Conservation (phyloP, 2,113 vertebrate genomes). For the Glaucidium brasilianum region DNA sequence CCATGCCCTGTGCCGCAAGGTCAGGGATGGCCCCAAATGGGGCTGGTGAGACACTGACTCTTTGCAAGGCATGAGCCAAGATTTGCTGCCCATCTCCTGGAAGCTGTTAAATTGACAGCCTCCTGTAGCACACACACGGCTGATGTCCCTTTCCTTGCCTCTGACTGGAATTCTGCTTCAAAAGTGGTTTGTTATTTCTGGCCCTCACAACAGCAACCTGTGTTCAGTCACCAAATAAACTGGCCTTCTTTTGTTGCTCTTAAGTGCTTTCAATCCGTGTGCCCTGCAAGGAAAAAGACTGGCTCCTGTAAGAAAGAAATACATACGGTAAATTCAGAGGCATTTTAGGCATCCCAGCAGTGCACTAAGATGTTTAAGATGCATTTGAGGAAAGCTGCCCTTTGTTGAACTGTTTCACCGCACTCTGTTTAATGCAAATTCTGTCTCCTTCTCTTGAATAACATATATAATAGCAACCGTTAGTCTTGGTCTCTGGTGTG, state of each 20-base stretch:
- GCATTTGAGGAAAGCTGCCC: background rate
- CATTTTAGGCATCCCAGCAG: background rate
- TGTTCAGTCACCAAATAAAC: background rate
- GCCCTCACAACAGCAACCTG: background rate
- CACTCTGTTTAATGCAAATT: background rate
- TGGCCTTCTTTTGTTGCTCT: background rate
- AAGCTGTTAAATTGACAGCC: background rate
- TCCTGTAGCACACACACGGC: fast-evolving
- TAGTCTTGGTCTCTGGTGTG: background rate
- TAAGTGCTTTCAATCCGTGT: background rate
- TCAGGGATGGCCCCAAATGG: no score
- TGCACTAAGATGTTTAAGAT: background rate
- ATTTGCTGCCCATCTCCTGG: background rate
- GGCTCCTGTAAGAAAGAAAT: background rate
- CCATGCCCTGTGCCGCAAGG: background rate
- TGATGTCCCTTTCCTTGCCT: background rate
- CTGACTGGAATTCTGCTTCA: background rate
- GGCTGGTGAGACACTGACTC: background rate
- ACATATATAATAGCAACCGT: background rate
- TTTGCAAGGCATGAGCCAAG: background rate
- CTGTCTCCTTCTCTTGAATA: background rate
- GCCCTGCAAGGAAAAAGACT: background rate
- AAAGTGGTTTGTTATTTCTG: background rate
- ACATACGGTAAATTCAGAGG: background rate
- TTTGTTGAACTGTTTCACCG: background rate